phyloP scores from a whole-genome alignment of 2,113 vertebrate species.

The Protobothrops flavoviridis region DNA sequence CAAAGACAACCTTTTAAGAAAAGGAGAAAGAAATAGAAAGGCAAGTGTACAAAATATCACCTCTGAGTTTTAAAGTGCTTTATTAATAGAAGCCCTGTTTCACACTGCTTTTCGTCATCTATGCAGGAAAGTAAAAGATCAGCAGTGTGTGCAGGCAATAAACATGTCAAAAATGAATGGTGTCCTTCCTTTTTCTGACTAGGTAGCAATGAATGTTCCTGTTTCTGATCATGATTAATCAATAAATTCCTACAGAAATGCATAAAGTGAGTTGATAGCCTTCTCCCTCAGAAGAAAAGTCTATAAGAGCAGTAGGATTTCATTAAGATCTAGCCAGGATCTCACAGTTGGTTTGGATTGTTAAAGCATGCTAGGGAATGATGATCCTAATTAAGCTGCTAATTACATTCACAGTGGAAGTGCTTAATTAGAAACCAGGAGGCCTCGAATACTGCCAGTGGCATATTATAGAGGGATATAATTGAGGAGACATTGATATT shows the following conservation, averaged over 20 bases:
- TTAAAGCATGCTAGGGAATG: constrained; percentile 58
- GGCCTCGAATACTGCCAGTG: constrained; percentile 54
- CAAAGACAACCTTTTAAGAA: constrained; percentile 38
- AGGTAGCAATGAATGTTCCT: constrained; percentile 46
- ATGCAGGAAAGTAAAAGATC: constrained; percentile 54
- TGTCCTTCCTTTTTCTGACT: constrained; percentile 42
- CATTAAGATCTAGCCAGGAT: constrained; percentile 46
- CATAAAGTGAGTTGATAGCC: constrained; percentile 70
- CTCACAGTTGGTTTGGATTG: constrained; percentile 53
- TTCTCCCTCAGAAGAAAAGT: constrained; percentile 51
- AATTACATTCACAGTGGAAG: constrained; percentile 78
- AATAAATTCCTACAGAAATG: constrained; percentile 60
- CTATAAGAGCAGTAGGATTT: constrained; percentile 50
- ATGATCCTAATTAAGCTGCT: constrained; percentile 82
- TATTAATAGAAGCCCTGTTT: constrained; percentile 60
- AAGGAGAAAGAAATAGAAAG: constrained; percentile 61
- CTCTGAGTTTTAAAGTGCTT: constrained; percentile 48
- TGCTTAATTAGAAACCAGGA: constrained; percentile 74
- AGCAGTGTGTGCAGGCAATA: constrained; percentile 47
- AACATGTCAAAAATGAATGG: constrained; percentile 38
- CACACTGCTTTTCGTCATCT: constrained; percentile 50
- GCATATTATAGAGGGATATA: constrained; percentile 51
- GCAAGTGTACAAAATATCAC: constrained; percentile 46
- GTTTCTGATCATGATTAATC: constrained; percentile 64
- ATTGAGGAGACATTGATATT: constrained; percentile 51